These are phyloP conservation scores for Drosophila melanosoma DNA, from an alignment of 2,888 invertebrate genomes.

Conservation along the genomic window DNA sequence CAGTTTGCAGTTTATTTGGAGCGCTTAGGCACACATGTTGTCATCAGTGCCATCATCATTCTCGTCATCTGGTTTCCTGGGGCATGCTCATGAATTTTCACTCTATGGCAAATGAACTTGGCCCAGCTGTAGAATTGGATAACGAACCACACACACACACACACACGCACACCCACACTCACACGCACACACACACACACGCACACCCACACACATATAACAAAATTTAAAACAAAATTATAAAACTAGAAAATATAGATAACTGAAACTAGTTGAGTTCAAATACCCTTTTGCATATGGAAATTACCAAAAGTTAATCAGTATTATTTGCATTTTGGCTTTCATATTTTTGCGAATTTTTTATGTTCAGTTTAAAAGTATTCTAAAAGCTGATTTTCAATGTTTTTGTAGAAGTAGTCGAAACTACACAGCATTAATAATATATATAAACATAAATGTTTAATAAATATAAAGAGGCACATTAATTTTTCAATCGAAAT, in stretches of 20 bases:
- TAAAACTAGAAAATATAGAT: neutral
- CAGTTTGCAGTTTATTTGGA: slow-evolving; percentile 51
- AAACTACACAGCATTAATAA: neutral
- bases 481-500: neutral
- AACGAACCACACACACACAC: slow-evolving; percentile 11
- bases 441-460: neutral
- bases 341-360: neutral
- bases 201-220: neutral
- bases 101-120: slow-evolving; percentile 62
- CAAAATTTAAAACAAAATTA: neutral
- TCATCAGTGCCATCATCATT: slow-evolving; percentile 55
- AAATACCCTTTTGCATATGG: neutral
- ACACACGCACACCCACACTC: neutral
- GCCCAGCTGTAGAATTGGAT: slow-evolving; percentile 41
- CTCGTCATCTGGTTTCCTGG: slow-evolving; percentile 23
- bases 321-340: neutral
- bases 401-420: neutral
- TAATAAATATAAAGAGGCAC: neutral
- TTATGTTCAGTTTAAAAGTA: neutral
- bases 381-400: neutral
- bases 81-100: slow-evolving; percentile 71
- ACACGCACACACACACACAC: neutral
- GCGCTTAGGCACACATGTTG: slow-evolving; percentile 63
- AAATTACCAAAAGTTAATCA: neutral
- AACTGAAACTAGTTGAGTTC: too few relatives aligned